Evolutionary conservation across 1,140 invertebrate species (phyloP).

Genomic region (Bicyclus anynana): DNA sequence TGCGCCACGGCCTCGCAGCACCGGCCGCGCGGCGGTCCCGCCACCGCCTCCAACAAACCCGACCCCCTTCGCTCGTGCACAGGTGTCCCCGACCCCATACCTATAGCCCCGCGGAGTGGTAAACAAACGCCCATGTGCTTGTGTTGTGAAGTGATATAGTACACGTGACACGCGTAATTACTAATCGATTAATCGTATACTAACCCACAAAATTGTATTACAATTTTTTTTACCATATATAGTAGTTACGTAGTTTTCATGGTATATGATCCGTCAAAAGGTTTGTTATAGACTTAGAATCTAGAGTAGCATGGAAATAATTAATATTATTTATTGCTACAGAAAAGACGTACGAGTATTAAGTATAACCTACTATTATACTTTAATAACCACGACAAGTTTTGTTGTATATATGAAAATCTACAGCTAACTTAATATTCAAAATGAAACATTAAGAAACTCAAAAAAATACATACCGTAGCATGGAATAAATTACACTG

Average conservation of each 20-base stretch:
- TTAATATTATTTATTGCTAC: too few relatives aligned
- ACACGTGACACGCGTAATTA: constrained; percentile 37
- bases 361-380: too few relatives aligned
- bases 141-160: constrained; percentile 53
- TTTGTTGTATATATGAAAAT: too few relatives aligned
- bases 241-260: neutral
- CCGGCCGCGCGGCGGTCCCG: constrained; percentile 49
- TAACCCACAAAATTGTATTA: constrained; percentile 2
- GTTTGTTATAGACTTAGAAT: neutral
- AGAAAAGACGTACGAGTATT: too few relatives aligned
- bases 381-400: too few relatives aligned
- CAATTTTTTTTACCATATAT: neutral
- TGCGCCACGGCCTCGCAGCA: constrained; percentile 36
- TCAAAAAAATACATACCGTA: too few relatives aligned
- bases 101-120: constrained; percentile 17
- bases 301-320: too few relatives aligned
- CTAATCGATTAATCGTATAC: neutral
- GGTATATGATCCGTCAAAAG: neutral
- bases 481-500: too few relatives aligned
- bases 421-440: too few relatives aligned
- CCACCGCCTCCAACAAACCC: constrained; percentile 28
- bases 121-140: constrained; percentile 48
- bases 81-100: constrained; percentile 13
- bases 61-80: constrained; percentile 27
- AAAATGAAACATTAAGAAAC: too few relatives aligned